Conservation (phyloP, 2,888 invertebrate genomes). For the Acholoe squamosa region DNA sequence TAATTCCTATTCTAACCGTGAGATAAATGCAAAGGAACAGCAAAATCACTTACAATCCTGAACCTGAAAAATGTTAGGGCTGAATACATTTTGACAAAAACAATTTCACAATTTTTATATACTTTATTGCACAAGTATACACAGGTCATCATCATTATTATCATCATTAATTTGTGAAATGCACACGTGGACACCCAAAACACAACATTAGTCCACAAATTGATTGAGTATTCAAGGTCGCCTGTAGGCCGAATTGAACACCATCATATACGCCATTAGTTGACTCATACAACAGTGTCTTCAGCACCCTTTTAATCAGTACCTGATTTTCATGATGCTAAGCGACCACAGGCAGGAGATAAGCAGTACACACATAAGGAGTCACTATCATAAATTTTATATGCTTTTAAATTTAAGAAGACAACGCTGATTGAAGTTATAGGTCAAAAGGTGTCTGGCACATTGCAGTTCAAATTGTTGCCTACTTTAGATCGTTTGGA, state of each 20-base stretch:
- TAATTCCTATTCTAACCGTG: background rate
- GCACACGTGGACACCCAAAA: constrained; percentile 20
- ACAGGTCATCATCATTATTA: background rate
- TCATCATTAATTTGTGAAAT: constrained; percentile 19
- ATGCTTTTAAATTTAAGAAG: no score
- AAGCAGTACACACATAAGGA: background rate
- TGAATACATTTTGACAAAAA: background rate
- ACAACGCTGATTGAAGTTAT: no score
- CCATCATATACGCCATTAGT: constrained; percentile 27
- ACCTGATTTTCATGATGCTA: background rate
- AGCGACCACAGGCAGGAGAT: background rate
- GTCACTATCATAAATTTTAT: no score
- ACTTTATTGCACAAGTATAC: background rate
- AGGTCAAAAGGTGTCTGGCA: no score
- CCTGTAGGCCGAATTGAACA: constrained; percentile 3
- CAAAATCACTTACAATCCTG: background rate
- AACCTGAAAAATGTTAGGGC: background rate
- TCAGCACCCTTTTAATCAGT: constrained; percentile 1
- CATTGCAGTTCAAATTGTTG: no score
- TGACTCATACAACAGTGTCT: constrained; percentile 22
- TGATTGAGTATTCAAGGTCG: constrained; percentile 24
- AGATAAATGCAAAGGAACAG: background rate
- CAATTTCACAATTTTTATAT: background rate
- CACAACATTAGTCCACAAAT: constrained; percentile 23
- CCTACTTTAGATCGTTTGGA: no score